Base-by-base conservation (phyloP, 1,140 invertebrate species). In the Drosophila pallidifrons region DNA sequence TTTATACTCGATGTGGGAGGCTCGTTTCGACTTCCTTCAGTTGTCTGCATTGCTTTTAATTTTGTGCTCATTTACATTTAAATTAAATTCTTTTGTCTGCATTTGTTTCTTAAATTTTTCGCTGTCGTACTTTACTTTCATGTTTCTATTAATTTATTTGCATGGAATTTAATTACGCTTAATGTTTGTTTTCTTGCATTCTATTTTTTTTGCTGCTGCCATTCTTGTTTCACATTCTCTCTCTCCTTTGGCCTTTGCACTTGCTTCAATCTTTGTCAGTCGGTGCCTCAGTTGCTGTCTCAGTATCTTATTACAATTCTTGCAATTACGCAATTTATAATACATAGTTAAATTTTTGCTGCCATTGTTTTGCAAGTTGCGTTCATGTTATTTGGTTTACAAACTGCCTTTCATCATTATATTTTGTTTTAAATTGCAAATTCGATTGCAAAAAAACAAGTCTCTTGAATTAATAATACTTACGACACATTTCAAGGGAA, bases 31-130 rank as follows among this genome's bases (percentile, higher is more conserved):
- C 30, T 16, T 15, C 32, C 3, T n/a, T 45, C 57, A 38, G 55
- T 35, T 66, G 20, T 13, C 35, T 35, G 20, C 15, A 57, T 16
- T 43, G 30, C 54, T 55, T 49, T 68, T 55, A 52, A 35, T 43
- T 85, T 60, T 67, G 49, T 35, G 28, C 57, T 71, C 28, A 78
- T 81, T 85, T 81, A 72, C 78, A 86, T 86, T 83, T 77, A 86
- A 86, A 81, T 85, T 35, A 68, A 57, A 81, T 86, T 86, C 70
- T 66, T 72, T 78, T 75, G 74, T 70, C 77, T 69, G 51, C 11
- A 13, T 72, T 75, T 64, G 16, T 54, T 46, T 51, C 28, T 30
- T 35, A 4, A 55, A 11, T 20, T 30, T 57, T 8, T 43, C n/a
- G 47, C n/a, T 63, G 43, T 13, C 46, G 35, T 43, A 54, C 3